Evolutionary conservation across 2,113 vertebrate species (phyloP).

Genomic region (Aegotheles bennettii): DNA sequence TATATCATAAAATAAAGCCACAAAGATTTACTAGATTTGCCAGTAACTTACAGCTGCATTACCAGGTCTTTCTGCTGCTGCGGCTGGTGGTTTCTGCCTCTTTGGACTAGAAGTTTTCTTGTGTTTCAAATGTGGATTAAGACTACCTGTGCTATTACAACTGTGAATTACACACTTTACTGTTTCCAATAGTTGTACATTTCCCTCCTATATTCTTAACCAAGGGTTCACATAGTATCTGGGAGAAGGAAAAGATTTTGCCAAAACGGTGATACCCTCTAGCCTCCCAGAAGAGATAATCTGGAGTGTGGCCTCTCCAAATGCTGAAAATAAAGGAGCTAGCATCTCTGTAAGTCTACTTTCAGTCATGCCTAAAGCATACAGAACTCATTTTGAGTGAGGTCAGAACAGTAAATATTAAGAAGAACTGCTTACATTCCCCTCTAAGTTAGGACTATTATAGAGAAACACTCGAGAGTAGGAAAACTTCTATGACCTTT

Average conservation of each 20-base stretch:
- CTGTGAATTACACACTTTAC: background rate
- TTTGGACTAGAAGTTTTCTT: background rate
- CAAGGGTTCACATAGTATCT: background rate
- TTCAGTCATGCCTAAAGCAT: background rate
- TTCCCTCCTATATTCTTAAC: background rate
- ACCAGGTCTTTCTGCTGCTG: background rate
- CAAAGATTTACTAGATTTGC: background rate
- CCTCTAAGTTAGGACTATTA: background rate
- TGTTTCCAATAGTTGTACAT: background rate
- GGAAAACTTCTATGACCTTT: conserved; percentile 23
- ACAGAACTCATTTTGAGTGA: background rate
- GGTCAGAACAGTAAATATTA: background rate
- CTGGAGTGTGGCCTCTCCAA: background rate
- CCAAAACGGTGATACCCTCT: background rate
- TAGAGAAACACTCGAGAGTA: background rate
- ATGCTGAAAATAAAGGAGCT: background rate
- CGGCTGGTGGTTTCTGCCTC: background rate
- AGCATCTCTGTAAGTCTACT: background rate
- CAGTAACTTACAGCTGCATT: background rate
- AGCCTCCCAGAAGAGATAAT: background rate
- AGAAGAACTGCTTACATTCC: background rate
- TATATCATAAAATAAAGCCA: background rate
- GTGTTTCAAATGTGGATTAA: background rate
- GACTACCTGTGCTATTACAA: background rate
- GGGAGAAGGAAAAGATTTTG: background rate